Conservation (phyloP, 2,113 vertebrate species). For the Chelonoidis abingdonii region DNA sequence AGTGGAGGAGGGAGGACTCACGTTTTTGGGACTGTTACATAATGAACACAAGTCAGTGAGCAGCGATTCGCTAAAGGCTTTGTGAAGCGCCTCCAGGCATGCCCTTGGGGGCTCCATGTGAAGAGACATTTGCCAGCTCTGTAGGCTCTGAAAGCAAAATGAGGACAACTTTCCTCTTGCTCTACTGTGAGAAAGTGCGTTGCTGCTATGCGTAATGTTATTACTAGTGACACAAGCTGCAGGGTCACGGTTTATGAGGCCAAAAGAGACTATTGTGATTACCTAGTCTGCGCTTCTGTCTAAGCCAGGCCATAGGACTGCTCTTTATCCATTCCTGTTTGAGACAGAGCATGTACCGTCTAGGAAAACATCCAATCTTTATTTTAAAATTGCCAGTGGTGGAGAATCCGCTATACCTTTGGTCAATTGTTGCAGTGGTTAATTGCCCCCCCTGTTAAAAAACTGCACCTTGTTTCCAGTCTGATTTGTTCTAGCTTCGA, state of each 20-base stretch:
- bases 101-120: background rate
- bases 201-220: background rate
- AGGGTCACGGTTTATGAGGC: background rate
- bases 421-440: background rate
- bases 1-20: accelerated
- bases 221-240: background rate
- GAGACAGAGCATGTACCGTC: background rate
- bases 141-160: background rate
- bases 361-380: background rate
- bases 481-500: background rate
- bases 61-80: background rate
- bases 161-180: background rate
- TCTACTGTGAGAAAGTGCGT: background rate
- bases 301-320: background rate
- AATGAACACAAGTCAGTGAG: background rate
- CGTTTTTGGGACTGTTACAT: background rate
- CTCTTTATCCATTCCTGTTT: background rate
- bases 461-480: background rate
- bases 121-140: background rate
- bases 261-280: background rate
- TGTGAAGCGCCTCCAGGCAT: background rate
- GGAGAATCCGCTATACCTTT: background rate
- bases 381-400: background rate
- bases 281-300: background rate
- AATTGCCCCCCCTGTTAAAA: background rate